A percentile compares a stretch with the other conserved stretches of the same genome.
phyloP scores from a whole-genome alignment of 2,797 vertebrate genomes.

The Sciurus vulgaris region DNA sequence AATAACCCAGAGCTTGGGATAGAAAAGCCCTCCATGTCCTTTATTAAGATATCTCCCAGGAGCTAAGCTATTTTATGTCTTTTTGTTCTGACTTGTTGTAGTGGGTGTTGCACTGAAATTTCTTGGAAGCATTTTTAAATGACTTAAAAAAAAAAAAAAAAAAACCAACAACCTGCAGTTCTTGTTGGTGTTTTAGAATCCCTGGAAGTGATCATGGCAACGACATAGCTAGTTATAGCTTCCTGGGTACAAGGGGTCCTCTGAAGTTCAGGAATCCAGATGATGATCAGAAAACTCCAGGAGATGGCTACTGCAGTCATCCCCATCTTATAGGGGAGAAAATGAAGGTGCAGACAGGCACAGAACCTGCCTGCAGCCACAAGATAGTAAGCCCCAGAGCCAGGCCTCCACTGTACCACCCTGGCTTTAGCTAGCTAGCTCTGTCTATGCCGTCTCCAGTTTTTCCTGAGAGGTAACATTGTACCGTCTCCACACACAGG shows the following conservation, averaged over 20 bases:
- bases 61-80: conserved; percentile 57
- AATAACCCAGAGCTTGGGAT: conserved; percentile 70
- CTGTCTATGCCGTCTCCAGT: neutral
- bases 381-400: neutral
- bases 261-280: neutral
- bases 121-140: conserved; percentile 44
- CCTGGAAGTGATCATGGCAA: neutral
- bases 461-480: neutral
- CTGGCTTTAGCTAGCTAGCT: too few relatives aligned
- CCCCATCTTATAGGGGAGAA: neutral
- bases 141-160: neutral
- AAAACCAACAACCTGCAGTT: neutral
- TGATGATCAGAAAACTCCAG: neutral
- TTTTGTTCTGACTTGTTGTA: conserved; percentile 60
- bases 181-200: neutral
- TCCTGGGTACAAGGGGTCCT: neutral
- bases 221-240: neutral
- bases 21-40: conserved; percentile 65
- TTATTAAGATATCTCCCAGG: conserved; percentile 74
- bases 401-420: neutral
- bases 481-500: neutral
- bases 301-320: fast-evolving
- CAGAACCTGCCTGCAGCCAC: neutral
- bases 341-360: fast-evolving
- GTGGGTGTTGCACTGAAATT: neutral